These are phyloP conservation scores for Hystrix cristata DNA, from an alignment of 2,113 vertebrate genomes.

Conservation along the genomic window DNA sequence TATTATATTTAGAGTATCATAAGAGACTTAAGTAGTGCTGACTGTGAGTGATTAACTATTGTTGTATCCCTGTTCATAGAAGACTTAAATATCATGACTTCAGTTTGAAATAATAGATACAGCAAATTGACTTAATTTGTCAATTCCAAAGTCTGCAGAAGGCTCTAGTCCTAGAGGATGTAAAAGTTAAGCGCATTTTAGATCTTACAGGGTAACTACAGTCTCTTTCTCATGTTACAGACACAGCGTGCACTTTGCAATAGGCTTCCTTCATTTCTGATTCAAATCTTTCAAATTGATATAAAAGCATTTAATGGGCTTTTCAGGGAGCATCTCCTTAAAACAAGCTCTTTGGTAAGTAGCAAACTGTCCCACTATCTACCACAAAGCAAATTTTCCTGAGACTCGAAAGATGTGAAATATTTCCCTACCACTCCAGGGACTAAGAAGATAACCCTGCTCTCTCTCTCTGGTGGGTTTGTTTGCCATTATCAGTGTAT, in stretches of 20 bases:
- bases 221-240: constrained; percentile 29
- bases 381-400: constrained; percentile 48
- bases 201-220: neutral
- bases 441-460: constrained; percentile 13
- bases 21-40: neutral
- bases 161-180: neutral
- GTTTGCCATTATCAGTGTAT: constrained; percentile 60
- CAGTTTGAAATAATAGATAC: constrained; percentile 59
- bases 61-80: neutral
- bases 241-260: constrained; percentile 51
- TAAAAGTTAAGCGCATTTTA: constrained; percentile 66
- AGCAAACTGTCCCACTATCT: constrained; percentile 10
- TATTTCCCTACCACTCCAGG: constrained; percentile 43
- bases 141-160: constrained; percentile 26
- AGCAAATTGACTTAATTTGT: constrained; percentile 64
- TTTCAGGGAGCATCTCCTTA: constrained; percentile 58
- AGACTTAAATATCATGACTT: constrained; percentile 53
- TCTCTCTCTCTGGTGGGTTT: constrained; percentile 32
- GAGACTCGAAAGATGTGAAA: constrained; percentile 41
- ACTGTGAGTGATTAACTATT: constrained; percentile 9
- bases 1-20: constrained; percentile 47
- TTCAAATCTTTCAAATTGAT: constrained; percentile 71
- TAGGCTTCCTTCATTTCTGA: constrained; percentile 64
- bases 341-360: constrained; percentile 69
- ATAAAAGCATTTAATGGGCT: constrained; percentile 72